Evolutionary conservation across 2,888 invertebrate species (phyloP), one percentile per base, ranked within the genome.

Genomic region (Agonopterix arenella): DNA sequence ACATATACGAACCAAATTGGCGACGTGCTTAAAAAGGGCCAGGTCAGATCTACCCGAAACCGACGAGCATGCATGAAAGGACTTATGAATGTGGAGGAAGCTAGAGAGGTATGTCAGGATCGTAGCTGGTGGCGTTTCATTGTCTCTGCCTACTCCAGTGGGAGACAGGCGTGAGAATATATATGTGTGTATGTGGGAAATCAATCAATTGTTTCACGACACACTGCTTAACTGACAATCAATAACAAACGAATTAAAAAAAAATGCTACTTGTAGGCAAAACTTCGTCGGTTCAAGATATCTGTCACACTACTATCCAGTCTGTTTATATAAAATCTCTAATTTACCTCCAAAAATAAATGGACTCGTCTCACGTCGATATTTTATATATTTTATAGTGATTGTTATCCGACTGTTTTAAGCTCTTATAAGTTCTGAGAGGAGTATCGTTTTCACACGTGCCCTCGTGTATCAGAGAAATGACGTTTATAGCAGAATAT

Each of bases 311-410:
- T 13, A n/a, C 43, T 64, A 53, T 41, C 57, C 44, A 51, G 36
- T 69, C 69, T 69, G 52, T 49, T 46, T 49, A 55, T 46, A 48
- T 44, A 28, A 53, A 60, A 49, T 72, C 66, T 61, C 55, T 68
- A 61, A 59, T 58, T 55, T 58, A 58, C 58, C 62, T 62, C 75
- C 69, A 60, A 75, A 82, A 79, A 84, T 84, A 84, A 61, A 65
- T 51, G 45, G 54, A 59, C 64, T 60, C 46, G 64, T 58, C 28
- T 60, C 56, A 56, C 66, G 66, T 71, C 79, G 70, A 81, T 84
- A 84, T 79, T 80, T 83, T 79, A 77, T 71, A 74, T 60, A 72
- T 61, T 80, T 83, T 76, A 84, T 68, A 66, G 61, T 66, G 71
- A 73, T 66, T 63, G 62, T 53, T 63, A 61, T 62, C 57, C 54